Evolutionary conservation across 2,113 vertebrate genomes (phyloP).

Genomic region (Dromaius novaehollandiae): DNA sequence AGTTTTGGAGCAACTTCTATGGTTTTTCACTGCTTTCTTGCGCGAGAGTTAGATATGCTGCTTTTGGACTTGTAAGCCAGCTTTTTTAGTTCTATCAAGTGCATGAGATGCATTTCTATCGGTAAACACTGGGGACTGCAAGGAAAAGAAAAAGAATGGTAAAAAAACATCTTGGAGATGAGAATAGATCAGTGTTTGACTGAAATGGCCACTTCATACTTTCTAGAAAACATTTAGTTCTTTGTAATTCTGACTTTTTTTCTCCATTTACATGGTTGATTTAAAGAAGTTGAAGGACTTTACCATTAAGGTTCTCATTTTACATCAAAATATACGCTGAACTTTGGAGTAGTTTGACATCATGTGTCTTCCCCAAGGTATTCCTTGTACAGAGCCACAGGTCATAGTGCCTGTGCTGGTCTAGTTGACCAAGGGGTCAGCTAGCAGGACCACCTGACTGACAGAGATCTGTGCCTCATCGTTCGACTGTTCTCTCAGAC

Average conservation of each 20-base stretch:
- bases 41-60: background rate
- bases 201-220: background rate
- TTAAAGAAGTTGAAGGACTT: slow-evolving; percentile 8
- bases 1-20: background rate
- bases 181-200: background rate
- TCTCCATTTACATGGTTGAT: background rate
- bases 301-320: background rate
- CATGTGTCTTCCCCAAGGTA: rapidly evolving
- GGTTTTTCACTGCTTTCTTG: slow-evolving; percentile 5
- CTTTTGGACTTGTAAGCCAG: background rate
- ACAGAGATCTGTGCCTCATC: rapidly evolving
- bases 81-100: background rate
- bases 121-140: background rate
- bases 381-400: background rate
- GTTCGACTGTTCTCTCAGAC: background rate
- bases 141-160: background rate
- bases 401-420: background rate
- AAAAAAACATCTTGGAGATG: background rate
- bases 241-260: background rate
- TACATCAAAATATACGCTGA: background rate
- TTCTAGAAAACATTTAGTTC: background rate
- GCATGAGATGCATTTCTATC: background rate
- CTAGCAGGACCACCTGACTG: background rate
- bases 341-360: background rate
- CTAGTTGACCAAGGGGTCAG: rapidly evolving